These are phyloP conservation scores for Clarias fuscus DNA, from an alignment of 2,797 vertebrate genomes.

Conservation along the genomic window DNA sequence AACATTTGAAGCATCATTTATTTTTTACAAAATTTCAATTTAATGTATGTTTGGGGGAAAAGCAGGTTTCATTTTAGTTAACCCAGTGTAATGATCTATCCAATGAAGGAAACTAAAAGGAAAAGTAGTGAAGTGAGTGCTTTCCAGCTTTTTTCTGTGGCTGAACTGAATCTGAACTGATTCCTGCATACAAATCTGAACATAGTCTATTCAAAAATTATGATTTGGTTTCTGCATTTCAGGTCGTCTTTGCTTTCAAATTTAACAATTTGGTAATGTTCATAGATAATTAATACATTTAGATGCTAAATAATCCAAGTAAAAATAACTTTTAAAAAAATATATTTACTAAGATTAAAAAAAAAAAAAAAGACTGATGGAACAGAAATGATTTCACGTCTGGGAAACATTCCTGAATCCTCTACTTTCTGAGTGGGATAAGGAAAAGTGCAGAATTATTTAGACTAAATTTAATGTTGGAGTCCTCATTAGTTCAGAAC, in stretches of 20 bases:
- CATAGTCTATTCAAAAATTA: background rate
- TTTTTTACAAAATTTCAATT: background rate
- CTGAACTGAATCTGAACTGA: background rate
- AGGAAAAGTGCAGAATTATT: slow-evolving; percentile 4
- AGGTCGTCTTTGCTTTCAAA: background rate
- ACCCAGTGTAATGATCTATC: no score
- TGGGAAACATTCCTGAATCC: background rate
- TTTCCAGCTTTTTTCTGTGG: background rate
- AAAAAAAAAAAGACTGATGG: background rate
- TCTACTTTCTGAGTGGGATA: slow-evolving; percentile 6
- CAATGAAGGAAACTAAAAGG: no score
- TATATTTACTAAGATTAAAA: background rate
- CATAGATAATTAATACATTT: background rate
- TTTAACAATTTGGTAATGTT: background rate
- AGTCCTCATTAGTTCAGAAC: slow-evolving; percentile 31
- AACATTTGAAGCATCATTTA: background rate
- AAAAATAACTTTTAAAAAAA: background rate
- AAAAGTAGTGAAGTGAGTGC: no score
- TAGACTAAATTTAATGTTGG: slow-evolving; percentile 10
- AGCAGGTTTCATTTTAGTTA: no score
- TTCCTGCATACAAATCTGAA: background rate
- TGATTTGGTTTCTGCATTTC: background rate
- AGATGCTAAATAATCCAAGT: background rate
- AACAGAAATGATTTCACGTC: background rate
- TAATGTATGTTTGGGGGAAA: no score